Base-by-base conservation (phyloP, 2,888 invertebrate genomes). In the Sminthurides aquaticus region DNA sequence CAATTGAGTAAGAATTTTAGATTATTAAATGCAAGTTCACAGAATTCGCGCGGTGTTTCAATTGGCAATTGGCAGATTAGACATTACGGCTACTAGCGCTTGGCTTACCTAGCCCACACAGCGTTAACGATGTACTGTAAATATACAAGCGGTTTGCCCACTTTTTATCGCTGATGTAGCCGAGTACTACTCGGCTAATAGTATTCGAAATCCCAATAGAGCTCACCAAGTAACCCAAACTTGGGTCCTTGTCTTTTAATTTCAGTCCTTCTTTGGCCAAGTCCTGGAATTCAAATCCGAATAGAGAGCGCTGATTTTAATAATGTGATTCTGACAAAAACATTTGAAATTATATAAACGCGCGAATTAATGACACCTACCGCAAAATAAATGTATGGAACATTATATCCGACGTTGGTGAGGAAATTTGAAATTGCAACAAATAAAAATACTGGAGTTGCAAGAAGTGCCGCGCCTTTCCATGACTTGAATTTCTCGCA, bases 401-500 rank as follows among this genome's bases (percentile, higher is more conserved):
- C 86, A 79, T 94, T 92, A 82, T 93, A 95, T 67, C 95, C 95
- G 77, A 96, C 87, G 77, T 91, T 95, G 49, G 94, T 94, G 77
- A 91, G 87, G 78, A 99, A 93, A 80, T 99, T 99, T 48, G 97
- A 97, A 62, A 92, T 75, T 18, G 88, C 86, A 79, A 97, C 97
- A 67, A 97, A 81, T 69, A 97, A 81, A 79, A 96, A 98, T 70
- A 95, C 82, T 29, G 87, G 85, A 79, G 95, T 90, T 74, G 85
- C 85, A 65, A 98, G 83, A 57, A 99, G 82, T 0, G 87, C 84
- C 71, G 95, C 82, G 77, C 95, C 91, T 76, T 96, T 84, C 90
- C 95, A 91, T 79, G 88, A 86, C 58, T 83, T 81, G 66, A 90
- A 80, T 1, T 87, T 87, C 71, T 87, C 85, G 76, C 84, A 84